Base-by-base conservation (phyloP, 2,113 vertebrate species). In the Spilogale gracilis region DNA sequence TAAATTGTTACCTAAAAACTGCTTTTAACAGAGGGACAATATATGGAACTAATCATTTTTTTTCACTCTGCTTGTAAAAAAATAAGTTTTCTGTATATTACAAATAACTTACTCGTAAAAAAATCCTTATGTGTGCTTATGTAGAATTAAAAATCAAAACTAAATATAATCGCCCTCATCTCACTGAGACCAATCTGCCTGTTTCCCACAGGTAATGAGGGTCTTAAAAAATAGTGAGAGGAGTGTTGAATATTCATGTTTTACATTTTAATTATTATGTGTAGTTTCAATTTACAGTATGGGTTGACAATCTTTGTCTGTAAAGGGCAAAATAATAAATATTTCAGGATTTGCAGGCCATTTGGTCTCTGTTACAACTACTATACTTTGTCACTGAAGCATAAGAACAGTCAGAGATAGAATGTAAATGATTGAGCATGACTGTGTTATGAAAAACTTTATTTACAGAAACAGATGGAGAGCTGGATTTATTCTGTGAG, bases 141-240 rank as follows among this genome's bases (percentile, higher is more conserved):
- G 16, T 16, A 78, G 30, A 82, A 82, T 89, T 80, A 86, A 83
- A 83, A 96, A 74, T 76, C 27, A 61, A 94, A 96, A 32, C 1
- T 48, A 88, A 56, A 74, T 81, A 67, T 38, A 58, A 67, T 80
- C 13, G 74, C 65, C 16, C 8, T 50, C 18, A 50, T 56, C 32
- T 8, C 2, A 32, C 30, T 93, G 50, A 84, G 56, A 80, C 10
- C 11, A 65, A 5, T 38, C 79, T 85, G 2, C 9, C 17, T 79
- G 8, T 91, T 85, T n/a, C 63, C 56, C 11, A 58, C n/a, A 50
- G 56, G 23, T 25, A 38, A 60, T 69, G 25, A n/a, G 6, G 45
- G 18, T 63, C 4, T 43, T 91, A 21, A 93, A 81, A 85, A 21
- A 89, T 11, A 30, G 18, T 88, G 38, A 48, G 13, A 54, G 23